A percentile compares a stretch with the other conserved stretches of the same genome.
Evolutionary conservation across 1,140 invertebrate species (phyloP).

Genomic region (Drosophila punjabiensis): DNA sequence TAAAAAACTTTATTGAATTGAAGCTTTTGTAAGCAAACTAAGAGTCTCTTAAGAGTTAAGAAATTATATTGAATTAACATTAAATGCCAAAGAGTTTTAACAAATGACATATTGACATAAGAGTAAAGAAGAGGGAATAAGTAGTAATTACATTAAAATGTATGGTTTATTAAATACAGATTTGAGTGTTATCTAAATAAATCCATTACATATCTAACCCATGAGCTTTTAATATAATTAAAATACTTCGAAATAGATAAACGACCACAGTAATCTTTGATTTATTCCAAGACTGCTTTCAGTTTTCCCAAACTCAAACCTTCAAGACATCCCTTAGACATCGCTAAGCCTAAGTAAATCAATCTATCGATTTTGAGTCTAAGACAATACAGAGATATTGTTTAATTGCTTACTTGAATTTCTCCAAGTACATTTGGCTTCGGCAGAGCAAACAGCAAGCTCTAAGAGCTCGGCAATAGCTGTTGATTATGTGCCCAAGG

Average conservation of each 20-base stretch:
- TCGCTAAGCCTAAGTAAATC: neutral
- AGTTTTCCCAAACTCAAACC: too few relatives aligned
- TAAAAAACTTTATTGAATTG: neutral
- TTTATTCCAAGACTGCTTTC: neutral
- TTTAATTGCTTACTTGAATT: constrained; percentile 29
- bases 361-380: neutral
- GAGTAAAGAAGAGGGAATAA: neutral
- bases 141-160: too few relatives aligned
- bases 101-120: too few relatives aligned
- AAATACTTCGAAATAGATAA: neutral
- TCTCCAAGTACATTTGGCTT: constrained; percentile 26
- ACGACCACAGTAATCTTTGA: fast-evolving
- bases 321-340: neutral
- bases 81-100: neutral
- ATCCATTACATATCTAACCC: neutral
- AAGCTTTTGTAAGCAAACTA: neutral
- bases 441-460: constrained; percentile 48
- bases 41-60: neutral
- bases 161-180: neutral
- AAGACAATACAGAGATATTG: neutral
- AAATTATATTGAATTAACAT: too few relatives aligned
- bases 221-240: neutral
- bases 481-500: constrained; percentile 55
- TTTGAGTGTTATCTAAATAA: too few relatives aligned
- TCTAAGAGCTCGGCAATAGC: constrained; percentile 24